phyloP scores from a whole-genome alignment of 2,797 vertebrate species.

The Danio albolineatus region DNA sequence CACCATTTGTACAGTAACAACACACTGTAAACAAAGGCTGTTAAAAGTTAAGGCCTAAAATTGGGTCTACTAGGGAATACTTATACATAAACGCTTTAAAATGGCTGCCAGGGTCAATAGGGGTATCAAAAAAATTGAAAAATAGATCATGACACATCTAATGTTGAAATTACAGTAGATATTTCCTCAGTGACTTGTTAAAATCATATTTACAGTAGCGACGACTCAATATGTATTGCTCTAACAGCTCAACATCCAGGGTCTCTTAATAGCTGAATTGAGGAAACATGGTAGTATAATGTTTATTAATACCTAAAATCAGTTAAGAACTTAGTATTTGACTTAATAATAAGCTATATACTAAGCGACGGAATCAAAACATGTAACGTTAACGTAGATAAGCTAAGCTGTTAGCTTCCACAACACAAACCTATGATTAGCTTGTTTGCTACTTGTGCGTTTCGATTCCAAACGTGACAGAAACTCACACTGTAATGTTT shows the following conservation, averaged over 20 bases:
- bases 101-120: conserved; percentile 20
- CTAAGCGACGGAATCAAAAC: not conserved
- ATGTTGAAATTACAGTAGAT: not conserved
- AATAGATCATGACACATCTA: not conserved
- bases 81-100: conserved; percentile 19
- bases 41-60: not conserved
- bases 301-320: not conserved
- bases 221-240: not conserved
- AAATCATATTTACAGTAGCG: not conserved
- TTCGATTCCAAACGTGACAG: not conserved
- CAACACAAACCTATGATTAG: not conserved
- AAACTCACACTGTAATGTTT: not conserved
- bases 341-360: not conserved
- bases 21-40: not conserved
- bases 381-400: no score
- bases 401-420: conserved; percentile 7
- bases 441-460: conserved; percentile 1
- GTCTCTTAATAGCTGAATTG: not conserved
- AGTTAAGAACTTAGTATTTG: not conserved
- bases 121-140: not conserved
- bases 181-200: not conserved
- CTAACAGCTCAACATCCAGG: not conserved
- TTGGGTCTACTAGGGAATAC: not conserved
- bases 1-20: not conserved
- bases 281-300: not conserved